Evolutionary conservation across 2,797 vertebrate species (phyloP).

Genomic region (Brachymystax lenok): DNA sequence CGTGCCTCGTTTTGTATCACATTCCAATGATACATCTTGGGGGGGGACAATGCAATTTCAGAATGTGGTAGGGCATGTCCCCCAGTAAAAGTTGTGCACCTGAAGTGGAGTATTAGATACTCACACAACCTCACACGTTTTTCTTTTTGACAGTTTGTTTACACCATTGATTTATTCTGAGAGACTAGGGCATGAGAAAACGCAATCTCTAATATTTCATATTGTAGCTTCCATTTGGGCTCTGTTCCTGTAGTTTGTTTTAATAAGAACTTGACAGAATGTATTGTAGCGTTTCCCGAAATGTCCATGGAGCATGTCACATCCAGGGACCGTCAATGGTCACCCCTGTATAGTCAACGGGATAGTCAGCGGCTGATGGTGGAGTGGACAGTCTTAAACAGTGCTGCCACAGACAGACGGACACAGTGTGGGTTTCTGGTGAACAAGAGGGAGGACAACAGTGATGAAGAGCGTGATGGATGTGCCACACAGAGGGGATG

Average conservation of each 20-base stretch:
- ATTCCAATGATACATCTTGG: no score
- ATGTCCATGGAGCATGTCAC: slow-evolving; percentile 49
- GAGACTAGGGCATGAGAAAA: slow-evolving; percentile 55
- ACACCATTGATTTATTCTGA: slow-evolving; percentile 58
- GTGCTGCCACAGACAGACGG: slow-evolving; percentile 23
- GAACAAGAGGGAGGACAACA: slow-evolving; percentile 48
- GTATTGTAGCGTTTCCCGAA: slow-evolving; percentile 38
- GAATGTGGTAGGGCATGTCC: no score
- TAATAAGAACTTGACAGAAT: slow-evolving; percentile 59
- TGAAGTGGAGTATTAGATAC: slow-evolving; percentile 57
- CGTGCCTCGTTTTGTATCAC: no score
- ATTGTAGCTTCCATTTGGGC: slow-evolving; percentile 46
- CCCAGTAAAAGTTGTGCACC: no score
- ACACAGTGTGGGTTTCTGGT: neutral
- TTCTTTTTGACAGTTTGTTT: slow-evolving; percentile 66
- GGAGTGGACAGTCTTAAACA: slow-evolving; percentile 43
- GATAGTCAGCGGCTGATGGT: slow-evolving; percentile 3
- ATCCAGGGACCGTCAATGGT: slow-evolving; percentile 48
- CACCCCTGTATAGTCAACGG: slow-evolving; percentile 26
- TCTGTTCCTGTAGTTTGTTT: slow-evolving; percentile 56
- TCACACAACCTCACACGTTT: slow-evolving; percentile 54
- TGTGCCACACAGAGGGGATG: slow-evolving; percentile 53
- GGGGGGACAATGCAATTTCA: no score
- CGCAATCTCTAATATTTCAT: slow-evolving; percentile 57
- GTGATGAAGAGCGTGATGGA: slow-evolving; percentile 60